Evolutionary conservation across 2,797 vertebrate species (phyloP), one percentile per base, ranked within the genome.

Genomic region (Fundulus diaphanus): DNA sequence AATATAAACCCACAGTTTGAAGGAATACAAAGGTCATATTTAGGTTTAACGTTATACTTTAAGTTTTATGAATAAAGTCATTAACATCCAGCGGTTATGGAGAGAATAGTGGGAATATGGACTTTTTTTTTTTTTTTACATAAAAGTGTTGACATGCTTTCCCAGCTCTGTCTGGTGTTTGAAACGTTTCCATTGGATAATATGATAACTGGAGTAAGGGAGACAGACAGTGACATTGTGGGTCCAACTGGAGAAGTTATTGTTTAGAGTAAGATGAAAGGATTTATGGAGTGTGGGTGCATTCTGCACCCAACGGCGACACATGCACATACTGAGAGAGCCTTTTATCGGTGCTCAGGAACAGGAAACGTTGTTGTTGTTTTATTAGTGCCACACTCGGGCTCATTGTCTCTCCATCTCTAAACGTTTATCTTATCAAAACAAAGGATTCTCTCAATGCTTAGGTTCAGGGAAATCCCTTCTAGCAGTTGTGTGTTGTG

Each of bases 401-500:
- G 63, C 80, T n/a, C 82, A 68, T 72, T 82, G 74, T 85, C 73
- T 80, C 77, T 85, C 77, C 12, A 49, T 76, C 51, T 72, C 79
- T 82, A 75, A 92, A 90, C 83, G 85, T 81, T 90, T 90, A 91
- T 92, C 88, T 89, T 87, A 89, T 86, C 85, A 85, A 83, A 91
- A 91, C 90, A 91, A 89, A 86, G 75, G 83, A 88, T 89, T 91
- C 86, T 90, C 90, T 89, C 85, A 88, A 88, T 93, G 88, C 92
- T 88, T 88, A 81, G 82, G 87, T 89, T 68, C 54, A 79, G 79
- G 85, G 87, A 87, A 92, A 90, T 87, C 89, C 85, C 88, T 86
- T 86, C 11, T 9, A 85, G 83, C 81, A 73, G 72, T 73, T 87
- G 76, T 89, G 85, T 88, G 81, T 89, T 48, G 82, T 87, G 81